These are phyloP conservation scores for Drosophila cardini DNA, from an alignment of 1,140 invertebrate genomes.

Conservation along the genomic window DNA sequence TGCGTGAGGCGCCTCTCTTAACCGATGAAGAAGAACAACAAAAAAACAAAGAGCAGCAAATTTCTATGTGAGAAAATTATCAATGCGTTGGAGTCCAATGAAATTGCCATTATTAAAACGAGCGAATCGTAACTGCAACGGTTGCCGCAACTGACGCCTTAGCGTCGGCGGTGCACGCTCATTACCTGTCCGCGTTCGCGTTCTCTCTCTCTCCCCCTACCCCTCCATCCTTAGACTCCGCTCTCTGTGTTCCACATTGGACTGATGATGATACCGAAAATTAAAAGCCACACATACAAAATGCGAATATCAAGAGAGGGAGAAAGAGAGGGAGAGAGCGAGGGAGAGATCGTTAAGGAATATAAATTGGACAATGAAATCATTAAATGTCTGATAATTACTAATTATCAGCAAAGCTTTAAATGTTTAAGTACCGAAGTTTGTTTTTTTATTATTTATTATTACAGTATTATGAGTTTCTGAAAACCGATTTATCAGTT, in stretches of 20 bases:
- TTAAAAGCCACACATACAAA: constrained; percentile 77
- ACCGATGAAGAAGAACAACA: constrained; percentile 46
- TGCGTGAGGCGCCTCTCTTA: constrained; percentile 81
- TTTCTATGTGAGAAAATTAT: constrained; percentile 83
- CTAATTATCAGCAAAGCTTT: constrained; percentile 68
- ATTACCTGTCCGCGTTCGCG: constrained; percentile 37
- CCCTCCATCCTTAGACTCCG: constrained; percentile 33
- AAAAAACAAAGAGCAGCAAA: constrained; percentile 37
- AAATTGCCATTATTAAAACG: constrained; percentile 80
- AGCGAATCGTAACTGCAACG: constrained; percentile 65
- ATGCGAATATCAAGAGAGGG: constrained; percentile 57
- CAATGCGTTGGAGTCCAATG: constrained; percentile 83
- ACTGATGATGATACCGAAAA: constrained; percentile 65
- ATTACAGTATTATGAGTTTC: constrained; percentile 12
- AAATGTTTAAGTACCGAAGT: constrained; percentile 62
- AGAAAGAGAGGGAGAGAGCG: too few species aligned
- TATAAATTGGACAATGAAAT: constrained; percentile 84
- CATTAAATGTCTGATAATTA: constrained; percentile 77
- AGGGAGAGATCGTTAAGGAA: constrained; percentile 73
- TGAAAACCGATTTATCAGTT: background rate
- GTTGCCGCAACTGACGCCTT: constrained; percentile 24
- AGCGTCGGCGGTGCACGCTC: constrained; percentile 42
- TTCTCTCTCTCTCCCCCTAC: constrained; percentile 39
- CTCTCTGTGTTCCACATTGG: constrained; percentile 40
- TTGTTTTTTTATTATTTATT: constrained; percentile 12